Evolutionary conservation across 2,888 invertebrate genomes (phyloP), one percentile per base, ranked within the genome.

Genomic region (Drosophila mulleri): DNA sequence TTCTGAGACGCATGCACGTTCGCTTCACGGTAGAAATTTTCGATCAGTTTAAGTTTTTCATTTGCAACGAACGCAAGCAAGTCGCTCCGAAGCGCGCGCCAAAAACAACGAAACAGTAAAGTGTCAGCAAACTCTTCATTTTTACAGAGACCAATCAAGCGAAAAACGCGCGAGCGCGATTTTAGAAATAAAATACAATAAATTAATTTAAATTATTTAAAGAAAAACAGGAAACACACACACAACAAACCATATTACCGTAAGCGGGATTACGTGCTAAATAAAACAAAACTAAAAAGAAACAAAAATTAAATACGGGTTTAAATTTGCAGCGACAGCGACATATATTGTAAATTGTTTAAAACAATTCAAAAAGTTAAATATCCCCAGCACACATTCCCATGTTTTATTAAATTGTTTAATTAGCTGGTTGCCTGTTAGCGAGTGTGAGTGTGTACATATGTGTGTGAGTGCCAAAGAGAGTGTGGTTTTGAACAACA

Each of bases 31-130:
- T 91, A 91, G 91, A 92, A 92, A 92, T 92, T 92, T 92, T 89
- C 90, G 90, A 92, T 92, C 92, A 92, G 91, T 92, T 91, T 82
- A 88, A 92, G 87, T 92, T 92, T 92, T 91, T 88, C 91, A 91
- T 90, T 92, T 90, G 92, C 87, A 85, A 84, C 90, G 92, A 90
- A 82, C 91, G 89, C 90, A 90, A 90, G 90, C 86, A 87, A 72
- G 53, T 67, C 76, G 75, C 74, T 72, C 68, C 61, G 66, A 67
- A 58, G 78, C 78, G 80, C 72, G 75, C 78, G 50, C 83, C 75
- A 29, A 41, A 54, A 37, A 54, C 75, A 77, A 57, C 86, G 86
- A 86, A 75, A 67, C 61, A 67, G 63, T 48, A 75, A 63, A 66
- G 60, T 47, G 57, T 64, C 56, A 77, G 64, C 62, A 42, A 63